A percentile compares a stretch with the other conserved stretches of the same genome.
Evolutionary conservation across 1,140 invertebrate genomes (phyloP).

Genomic region (Ostrea denselamellosa): DNA sequence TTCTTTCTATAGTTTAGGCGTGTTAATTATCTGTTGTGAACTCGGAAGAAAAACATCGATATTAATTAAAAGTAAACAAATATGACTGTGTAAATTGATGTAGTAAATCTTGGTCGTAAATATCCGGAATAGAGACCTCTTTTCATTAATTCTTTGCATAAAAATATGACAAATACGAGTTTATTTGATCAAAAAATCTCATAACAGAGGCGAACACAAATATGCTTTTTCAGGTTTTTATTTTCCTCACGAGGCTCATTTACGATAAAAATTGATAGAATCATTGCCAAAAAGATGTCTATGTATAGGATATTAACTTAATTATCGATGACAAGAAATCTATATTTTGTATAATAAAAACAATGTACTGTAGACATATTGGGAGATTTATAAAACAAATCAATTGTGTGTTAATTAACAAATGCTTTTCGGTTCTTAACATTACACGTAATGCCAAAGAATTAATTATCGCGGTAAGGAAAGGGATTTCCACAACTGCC

Average conservation of each 20-base stretch:
- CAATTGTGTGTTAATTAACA: background rate
- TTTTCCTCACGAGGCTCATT: constrained; percentile 11
- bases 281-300: background rate
- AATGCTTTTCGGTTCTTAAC: no score
- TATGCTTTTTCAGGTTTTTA: constrained; percentile 22
- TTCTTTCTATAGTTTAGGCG: background rate
- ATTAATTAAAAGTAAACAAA: constrained; percentile 34
- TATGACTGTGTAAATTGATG: background rate
- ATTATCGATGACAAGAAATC: constrained; percentile 35
- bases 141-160: constrained; percentile 16
- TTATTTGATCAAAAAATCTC: constrained; percentile 2
- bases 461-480: no score
- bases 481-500: no score
- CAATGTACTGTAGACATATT: background rate
- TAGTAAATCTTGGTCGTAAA: constrained; percentile 18
- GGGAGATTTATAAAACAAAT: background rate
- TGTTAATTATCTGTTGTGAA: constrained; percentile 1
- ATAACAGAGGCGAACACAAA: background rate
- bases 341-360: constrained; percentile 17
- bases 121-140: constrained; percentile 30
- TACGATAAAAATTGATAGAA: background rate
- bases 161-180: constrained; percentile 13
- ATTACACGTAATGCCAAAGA: no score
- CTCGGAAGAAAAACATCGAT: constrained; percentile 15
- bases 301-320: constrained; percentile 30